Base-by-base conservation (phyloP, 2,113 vertebrate genomes). In the Spheniscus mendiculus region DNA sequence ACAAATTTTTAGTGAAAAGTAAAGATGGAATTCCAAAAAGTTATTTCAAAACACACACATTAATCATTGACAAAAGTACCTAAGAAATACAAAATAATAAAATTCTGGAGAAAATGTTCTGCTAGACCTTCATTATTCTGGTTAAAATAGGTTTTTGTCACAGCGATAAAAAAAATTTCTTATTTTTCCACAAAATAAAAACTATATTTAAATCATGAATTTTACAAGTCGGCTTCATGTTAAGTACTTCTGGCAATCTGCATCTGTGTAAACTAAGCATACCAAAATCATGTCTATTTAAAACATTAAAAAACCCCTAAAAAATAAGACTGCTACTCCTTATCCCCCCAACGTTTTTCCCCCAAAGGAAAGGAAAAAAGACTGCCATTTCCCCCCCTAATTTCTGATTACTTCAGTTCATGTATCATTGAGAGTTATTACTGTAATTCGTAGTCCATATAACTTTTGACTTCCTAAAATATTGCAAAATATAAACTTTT, bases 401-500 rank as follows among this genome's bases (percentile, higher is more conserved):
- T 72, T 83, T 94, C 82, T 49, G 67, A 95, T 80, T 69, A 83
- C 49, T 88, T 79, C 74, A 69, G 40, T 72, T 86, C 88, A 65
- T 34, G 36, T 56, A 95, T 88, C 70, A 90, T 15, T 11, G 25
- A 85, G 61, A 80, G 52, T 85, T 87, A 88, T 63, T 92, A 79
- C 30, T 49, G 52, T 70, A 89, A 93, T 84, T 86, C 13, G 2
- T 55, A 76, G 42, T 55, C 61, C 59, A 67, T 52, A 56, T 50
- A 89, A 81, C 44, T 50, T 50, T 40, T 69, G 38, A 70, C 47
- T 91, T 87, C 67, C 50, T 91, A 84, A 90, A 77, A 78, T 91
- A 90, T 8, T 94, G 34, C 59, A 84, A 83, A 42, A 36, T 80
- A 80, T 21, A 93, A 42, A 67, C 42, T 90, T 90, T 23, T 62